Evolutionary conservation across 2,797 vertebrate genomes (phyloP), one percentile per base, ranked within the genome.

Genomic region (Clarias pachynema): DNA sequence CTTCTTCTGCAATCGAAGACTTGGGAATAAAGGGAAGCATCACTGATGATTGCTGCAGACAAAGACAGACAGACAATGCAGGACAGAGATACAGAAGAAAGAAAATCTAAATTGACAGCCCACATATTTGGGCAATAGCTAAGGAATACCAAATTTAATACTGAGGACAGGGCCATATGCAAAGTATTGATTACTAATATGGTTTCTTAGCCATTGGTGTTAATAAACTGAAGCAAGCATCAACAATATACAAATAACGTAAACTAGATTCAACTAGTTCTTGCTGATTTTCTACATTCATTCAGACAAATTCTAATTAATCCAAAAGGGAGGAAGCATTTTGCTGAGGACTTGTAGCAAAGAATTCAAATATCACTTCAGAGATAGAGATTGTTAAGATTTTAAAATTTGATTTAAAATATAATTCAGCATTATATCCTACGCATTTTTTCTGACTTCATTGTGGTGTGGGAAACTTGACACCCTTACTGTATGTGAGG

Each of bases 1-100:
- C 78, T 89, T 81, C 85, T 92, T 75, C 79, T 90, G 79, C 29
- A 80, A 79, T 68, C 70, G 85, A 86, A 69, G 84, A 86, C 72
- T 81, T 72, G 86, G 86, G 88, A 79, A 82, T 66, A 74, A 72
- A 83, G 81, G 87, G 86, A 79, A 87, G 53, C 31, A 77, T 86
- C 75, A 68, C 22, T 29, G 18, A 78, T 79, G 49, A 73, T 62
- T 31, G 69, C 18, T 63, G 70, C 63, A 73, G 70, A 63, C 29
- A 62, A 44, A 78, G 40, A 57, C 57, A 87, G 20, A 70, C 0
- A 72, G 18, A 77, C 63, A 78, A 20, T 66, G 80, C 31, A 53
- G 24, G 59, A 34, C 20, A 70, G 60, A 80, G 68, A 74, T 49
- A 69, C 8, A 79, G 26, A 34, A 31, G 31, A 18, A 37, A 14